These are phyloP conservation scores for Formica selysi DNA, from an alignment of 1,140 invertebrate genomes.

Conservation along the genomic window DNA sequence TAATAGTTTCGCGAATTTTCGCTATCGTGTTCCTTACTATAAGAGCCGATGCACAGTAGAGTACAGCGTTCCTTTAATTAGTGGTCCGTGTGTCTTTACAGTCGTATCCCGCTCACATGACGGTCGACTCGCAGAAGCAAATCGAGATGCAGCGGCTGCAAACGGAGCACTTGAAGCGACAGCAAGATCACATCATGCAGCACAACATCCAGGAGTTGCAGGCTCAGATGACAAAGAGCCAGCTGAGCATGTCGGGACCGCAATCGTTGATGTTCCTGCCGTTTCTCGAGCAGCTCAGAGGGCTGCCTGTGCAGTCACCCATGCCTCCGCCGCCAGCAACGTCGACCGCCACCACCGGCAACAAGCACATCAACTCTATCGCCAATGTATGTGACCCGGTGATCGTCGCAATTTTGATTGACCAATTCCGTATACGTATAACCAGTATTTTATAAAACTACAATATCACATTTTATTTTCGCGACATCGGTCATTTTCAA, in stretches of 20 bases:
- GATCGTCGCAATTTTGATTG: slow-evolving; percentile 12
- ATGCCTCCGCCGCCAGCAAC: slow-evolving; percentile 83
- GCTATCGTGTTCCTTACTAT: not conserved
- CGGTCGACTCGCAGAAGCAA: slow-evolving; percentile 86
- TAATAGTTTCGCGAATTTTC: not conserved
- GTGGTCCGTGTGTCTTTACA: slow-evolving; percentile 74
- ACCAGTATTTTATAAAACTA: not conserved
- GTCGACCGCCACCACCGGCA: slow-evolving; percentile 82
- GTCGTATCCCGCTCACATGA: slow-evolving; percentile 84
- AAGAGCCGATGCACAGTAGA: slow-evolving; percentile 7
- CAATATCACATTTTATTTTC: slow-evolving; percentile 21
- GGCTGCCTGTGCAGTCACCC: slow-evolving; percentile 80
- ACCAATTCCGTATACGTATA: no score
- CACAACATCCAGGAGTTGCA: slow-evolving; percentile 88
- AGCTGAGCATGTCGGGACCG: slow-evolving; percentile 83
- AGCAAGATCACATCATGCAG: slow-evolving; percentile 86
- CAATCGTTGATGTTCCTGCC: slow-evolving; percentile 88
- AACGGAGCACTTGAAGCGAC: slow-evolving; percentile 86
- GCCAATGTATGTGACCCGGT: slow-evolving; percentile 81
- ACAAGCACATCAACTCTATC: slow-evolving; percentile 86
- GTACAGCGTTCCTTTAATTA: slow-evolving; percentile 65
- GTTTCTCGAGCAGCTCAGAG: slow-evolving; percentile 88
- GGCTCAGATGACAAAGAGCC: slow-evolving; percentile 85
- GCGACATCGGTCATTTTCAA: not conserved
- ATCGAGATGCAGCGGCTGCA: slow-evolving; percentile 87